Base-by-base conservation (phyloP, 2,888 invertebrate genomes). In the Heterodera filipjevi region DNA sequence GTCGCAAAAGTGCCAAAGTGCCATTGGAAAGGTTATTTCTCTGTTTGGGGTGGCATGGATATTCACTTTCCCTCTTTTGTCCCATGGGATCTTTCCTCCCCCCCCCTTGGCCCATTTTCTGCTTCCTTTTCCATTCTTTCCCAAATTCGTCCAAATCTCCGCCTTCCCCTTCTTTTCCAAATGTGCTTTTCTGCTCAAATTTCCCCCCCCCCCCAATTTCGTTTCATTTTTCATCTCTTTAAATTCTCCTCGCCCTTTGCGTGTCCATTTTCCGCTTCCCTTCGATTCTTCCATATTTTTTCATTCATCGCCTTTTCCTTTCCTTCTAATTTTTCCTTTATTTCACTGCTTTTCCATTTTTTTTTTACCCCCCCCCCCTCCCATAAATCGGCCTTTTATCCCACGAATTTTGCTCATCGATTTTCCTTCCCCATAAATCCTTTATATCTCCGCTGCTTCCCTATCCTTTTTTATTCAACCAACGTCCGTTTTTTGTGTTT, bases 1-100 rank as follows among this genome's bases (percentile, higher is more conserved):
- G 59, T 59, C 59, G 59, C 59, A 59, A 59, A n/a, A n/a, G 10
- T 19, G 59, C 59, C n/a, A 59, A 59, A 59, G 27, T 59, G 59
- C 27, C 59, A 27, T 59, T 59, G n/a, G 10, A 59, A 59, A 59
- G 27, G 53, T 53, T 53, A 53, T 53, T 53, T 53, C 19, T 22
- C 5, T 53, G 53, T 53, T 12, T 53, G 53, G 22, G 16, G 19
- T 53, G 53, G 53, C 16, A 53, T 53, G 53, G 53, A 53, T 53
- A 53, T 53, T 59, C 59, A 59, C n/a, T 22, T 59, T 53, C 5
- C n/a, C 59, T 22, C 3, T 22, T 6, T 6, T n/a, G 8, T 27
- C 59, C 59, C 59, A 59, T 10, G 27, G 59, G 22, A n/a, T 12
- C n/a, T n/a, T n/a, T n/a, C n/a, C n/a, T n/a, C 27, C 59, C 59